phyloP scores from a whole-genome alignment of 2,797 vertebrate genomes.

The Merluccius polli region DNA sequence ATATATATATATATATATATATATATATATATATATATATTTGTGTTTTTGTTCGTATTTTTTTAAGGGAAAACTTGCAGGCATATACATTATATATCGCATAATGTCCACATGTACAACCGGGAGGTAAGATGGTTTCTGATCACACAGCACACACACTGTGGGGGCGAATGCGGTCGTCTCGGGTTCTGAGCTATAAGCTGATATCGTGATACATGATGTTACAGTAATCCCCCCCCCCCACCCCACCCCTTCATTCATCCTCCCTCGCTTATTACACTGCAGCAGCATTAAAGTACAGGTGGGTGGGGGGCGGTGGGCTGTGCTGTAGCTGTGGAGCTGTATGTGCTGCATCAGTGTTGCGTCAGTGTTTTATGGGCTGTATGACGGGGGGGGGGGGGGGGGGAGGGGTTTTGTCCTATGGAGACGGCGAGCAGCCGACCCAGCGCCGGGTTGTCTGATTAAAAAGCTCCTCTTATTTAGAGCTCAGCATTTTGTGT shows the following conservation, averaged over 20 bases:
- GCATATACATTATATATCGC: no score
- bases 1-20: no score
- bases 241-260: conserved; percentile 51
- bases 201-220: background rate
- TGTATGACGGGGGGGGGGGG: background rate
- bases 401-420: conserved; percentile 4
- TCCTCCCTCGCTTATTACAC: conserved; percentile 48
- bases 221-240: conserved; percentile 48
- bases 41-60: no score
- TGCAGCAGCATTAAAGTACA: conserved; percentile 32
- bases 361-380: conserved; percentile 30
- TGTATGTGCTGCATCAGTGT: conserved; percentile 31
- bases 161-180: no score
- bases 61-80: no score
- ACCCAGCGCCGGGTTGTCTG: background rate
- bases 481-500: background rate
- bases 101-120: no score
- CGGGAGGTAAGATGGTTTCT: no score
- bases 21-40: no score
- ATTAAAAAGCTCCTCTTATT: background rate
- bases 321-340: conserved; percentile 1
- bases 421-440: conserved; percentile 29
- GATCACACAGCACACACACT: no score
- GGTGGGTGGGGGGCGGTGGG: background rate
- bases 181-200: background rate